Percentiles rank a stretch among this genome's conserved stretches.
Evolutionary conservation across 2,797 vertebrate genomes (phyloP).

Genomic region (Meriones psammophilus): DNA sequence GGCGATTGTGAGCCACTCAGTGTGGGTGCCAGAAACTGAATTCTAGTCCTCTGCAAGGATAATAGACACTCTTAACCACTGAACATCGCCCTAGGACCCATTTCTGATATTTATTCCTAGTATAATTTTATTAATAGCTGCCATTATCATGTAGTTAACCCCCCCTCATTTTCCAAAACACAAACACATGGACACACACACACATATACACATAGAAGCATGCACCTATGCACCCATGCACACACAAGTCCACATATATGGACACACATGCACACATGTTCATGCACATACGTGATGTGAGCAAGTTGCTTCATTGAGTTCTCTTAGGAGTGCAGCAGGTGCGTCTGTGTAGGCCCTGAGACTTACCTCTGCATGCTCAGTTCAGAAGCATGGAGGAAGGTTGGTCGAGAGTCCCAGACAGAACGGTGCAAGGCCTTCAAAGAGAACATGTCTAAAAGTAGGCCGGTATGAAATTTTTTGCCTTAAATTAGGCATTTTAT

Average conservation of each 20-base stretch:
- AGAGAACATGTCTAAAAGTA: background rate
- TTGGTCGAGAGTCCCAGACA: no score
- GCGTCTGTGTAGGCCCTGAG: background rate
- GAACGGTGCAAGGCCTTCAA: background rate
- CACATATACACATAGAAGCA: background rate
- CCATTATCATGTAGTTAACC: background rate
- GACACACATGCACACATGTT: background rate
- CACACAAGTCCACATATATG: background rate
- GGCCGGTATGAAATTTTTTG: background rate
- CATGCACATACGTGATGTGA: background rate
- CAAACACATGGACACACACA: background rate
- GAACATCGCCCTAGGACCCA: background rate
- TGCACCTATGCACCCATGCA: background rate
- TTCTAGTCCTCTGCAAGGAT: background rate
- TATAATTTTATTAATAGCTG: background rate
- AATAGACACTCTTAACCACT: background rate
- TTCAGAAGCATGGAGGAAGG: background rate
- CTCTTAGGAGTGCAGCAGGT: background rate
- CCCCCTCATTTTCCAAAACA: background rate
- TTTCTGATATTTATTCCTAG: background rate
- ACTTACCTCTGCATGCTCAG: fast-evolving
- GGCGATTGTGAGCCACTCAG: background rate
- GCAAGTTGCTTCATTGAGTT: background rate
- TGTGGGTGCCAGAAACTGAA: background rate
- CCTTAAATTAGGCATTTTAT: background rate